Percentiles rank a stretch among this genome's conserved stretches.
Conservation (phyloP, 2,888 invertebrate genomes). For the Unio delphinus region DNA sequence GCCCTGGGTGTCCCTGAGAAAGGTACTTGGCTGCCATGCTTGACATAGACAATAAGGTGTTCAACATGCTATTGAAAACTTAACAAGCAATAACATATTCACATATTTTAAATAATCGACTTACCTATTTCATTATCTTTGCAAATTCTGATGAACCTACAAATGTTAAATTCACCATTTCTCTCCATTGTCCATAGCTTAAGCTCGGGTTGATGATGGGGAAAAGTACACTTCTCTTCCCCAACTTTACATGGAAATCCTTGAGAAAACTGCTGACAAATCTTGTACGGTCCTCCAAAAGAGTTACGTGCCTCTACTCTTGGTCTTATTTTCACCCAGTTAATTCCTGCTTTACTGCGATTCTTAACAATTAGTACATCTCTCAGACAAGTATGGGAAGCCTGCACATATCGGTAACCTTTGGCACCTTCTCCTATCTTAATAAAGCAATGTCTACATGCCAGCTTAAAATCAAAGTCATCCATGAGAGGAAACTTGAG, state of each 20-base stretch:
- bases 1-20: too few species aligned
- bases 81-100: too few species aligned
- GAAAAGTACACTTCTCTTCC: slow-evolving; percentile 57
- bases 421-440: slow-evolving; percentile 55
- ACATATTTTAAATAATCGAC: neutral
- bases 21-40: too few species aligned
- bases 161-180: slow-evolving; percentile 46
- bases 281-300: slow-evolving; percentile 46
- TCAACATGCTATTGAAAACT: too few species aligned
- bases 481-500: slow-evolving; percentile 45
- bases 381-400: slow-evolving; percentile 48
- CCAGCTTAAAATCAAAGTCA: slow-evolving; percentile 56
- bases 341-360: slow-evolving; percentile 25
- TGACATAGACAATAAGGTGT: too few species aligned
- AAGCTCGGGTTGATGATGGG: slow-evolving; percentile 54
- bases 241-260: slow-evolving; percentile 50
- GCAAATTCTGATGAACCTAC: slow-evolving; percentile 48
- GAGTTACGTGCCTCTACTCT: slow-evolving; percentile 31
- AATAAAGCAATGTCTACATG: slow-evolving; percentile 53
- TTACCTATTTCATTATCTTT: slow-evolving; percentile 34
- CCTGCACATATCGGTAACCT: slow-evolving; percentile 41
- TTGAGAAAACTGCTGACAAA: slow-evolving; percentile 55
- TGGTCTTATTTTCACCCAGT: slow-evolving; percentile 60
- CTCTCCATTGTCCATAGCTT: slow-evolving; percentile 58
- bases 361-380: slow-evolving; percentile 50